A percentile compares a stretch with the other conserved stretches of the same genome.
Conservation (phyloP, 2,888 invertebrate species). For the Druceiella hillmani region DNA sequence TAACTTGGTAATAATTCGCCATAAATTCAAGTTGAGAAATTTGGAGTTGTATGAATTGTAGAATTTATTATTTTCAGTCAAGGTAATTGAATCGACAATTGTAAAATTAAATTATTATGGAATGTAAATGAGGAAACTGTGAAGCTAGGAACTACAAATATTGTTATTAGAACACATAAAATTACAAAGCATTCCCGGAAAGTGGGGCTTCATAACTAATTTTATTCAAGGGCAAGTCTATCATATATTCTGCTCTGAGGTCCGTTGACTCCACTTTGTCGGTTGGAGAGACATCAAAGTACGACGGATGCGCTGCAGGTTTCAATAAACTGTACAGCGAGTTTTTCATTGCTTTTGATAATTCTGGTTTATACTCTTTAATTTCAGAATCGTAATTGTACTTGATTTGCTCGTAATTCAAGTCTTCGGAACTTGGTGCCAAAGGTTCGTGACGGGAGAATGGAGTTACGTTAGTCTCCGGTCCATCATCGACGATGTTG, state of each 20-base stretch:
- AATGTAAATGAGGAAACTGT: too few species aligned
- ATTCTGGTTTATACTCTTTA: constrained; percentile 31
- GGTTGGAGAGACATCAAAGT: constrained; percentile 30
- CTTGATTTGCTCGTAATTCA: constrained; percentile 36
- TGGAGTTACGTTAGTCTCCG: constrained; percentile 34
- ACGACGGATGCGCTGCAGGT: constrained; percentile 34
- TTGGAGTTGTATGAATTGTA: too few species aligned
- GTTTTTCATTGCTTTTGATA: constrained; percentile 28
- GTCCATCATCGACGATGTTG: constrained; percentile 37
- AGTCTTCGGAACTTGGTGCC: constrained; percentile 18
- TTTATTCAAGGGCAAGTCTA: constrained; percentile 46
- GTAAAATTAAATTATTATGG: too few species aligned
- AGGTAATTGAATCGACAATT: too few species aligned
- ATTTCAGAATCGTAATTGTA: constrained; percentile 20
- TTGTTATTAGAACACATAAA: too few species aligned
- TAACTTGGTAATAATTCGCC: too few species aligned
- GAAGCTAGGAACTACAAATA: too few species aligned
- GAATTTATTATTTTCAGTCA: too few species aligned
- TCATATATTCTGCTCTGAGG: constrained; percentile 43
- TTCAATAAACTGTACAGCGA: constrained; percentile 23
- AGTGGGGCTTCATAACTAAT: constrained; percentile 49
- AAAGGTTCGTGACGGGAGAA: constrained; percentile 31
- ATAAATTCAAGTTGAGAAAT: too few species aligned
- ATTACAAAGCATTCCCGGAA: too few species aligned
- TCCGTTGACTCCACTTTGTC: too few species aligned